Conservation (phyloP, 2,888 invertebrate species). For the Agrypnus murinus region DNA sequence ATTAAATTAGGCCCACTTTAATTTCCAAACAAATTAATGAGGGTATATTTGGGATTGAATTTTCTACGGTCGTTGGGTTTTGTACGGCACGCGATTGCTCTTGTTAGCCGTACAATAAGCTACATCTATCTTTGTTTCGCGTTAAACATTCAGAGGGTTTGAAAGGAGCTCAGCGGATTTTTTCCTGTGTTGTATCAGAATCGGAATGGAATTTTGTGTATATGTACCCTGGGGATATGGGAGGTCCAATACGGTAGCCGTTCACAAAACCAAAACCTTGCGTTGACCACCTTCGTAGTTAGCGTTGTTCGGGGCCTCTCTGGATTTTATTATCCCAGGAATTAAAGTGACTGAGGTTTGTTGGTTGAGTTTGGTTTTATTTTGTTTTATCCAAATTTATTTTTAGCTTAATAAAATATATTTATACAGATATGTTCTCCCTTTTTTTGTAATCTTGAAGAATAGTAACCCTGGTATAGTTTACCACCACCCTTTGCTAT, state of each 20-base stretch:
- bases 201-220: slow-evolving; percentile 7
- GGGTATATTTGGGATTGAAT: slow-evolving; percentile 54
- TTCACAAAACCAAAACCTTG: slow-evolving; percentile 32
- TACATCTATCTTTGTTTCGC: slow-evolving; percentile 16
- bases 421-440: too few species aligned
- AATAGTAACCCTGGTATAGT: too few species aligned
- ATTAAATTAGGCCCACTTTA: slow-evolving; percentile 51
- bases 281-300: slow-evolving; percentile 41
- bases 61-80: slow-evolving; percentile 53
- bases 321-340: slow-evolving; percentile 28
- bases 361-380: too few species aligned
- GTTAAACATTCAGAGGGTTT: not conserved
- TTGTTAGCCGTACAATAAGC: slow-evolving; percentile 11
- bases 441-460: too few species aligned
- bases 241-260: slow-evolving; percentile 45
- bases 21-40: slow-evolving; percentile 56
- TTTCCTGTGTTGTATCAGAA: slow-evolving; percentile 39
- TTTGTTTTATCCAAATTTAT: too few species aligned
- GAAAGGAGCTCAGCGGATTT: not conserved
- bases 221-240: slow-evolving; percentile 36
- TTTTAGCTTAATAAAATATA: too few species aligned
- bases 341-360: not conserved
- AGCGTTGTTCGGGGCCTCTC: slow-evolving; percentile 15
- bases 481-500: too few species aligned
- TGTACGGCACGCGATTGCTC: slow-evolving; percentile 44